Base-by-base conservation (phyloP, 2,797 vertebrate genomes). In the Meda fulgida region DNA sequence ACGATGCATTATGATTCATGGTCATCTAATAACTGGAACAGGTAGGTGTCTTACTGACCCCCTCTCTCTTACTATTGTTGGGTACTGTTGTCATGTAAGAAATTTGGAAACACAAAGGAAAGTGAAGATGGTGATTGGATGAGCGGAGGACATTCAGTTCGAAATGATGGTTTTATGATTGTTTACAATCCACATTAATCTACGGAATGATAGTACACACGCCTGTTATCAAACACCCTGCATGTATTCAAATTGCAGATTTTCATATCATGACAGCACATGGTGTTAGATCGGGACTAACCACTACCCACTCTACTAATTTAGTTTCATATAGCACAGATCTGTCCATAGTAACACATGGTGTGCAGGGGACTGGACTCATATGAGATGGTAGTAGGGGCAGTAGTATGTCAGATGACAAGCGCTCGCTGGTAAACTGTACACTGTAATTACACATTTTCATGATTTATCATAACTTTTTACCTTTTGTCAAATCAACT, bases 1-100 rank as follows among this genome's bases (percentile, higher is more conserved):
- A 79, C 26, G 48, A 84, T 84, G 83, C 48, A 84, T 84, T 78
- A 48, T 84, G 38, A 78, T 84, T 84, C 83, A 48, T 84, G 76
- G 75, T 79, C 83, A 84, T 70, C 65, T 70, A 46, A 60, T 60
- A 70, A 70, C 53, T 70, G 76, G 66, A 71, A 63, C 83, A 84
- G 83, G 83, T 84, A 78, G 65, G 83, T 78, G 66, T 63, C 23
- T 84, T 65, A 48, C 18, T 58, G 46, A 84, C 63, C 60, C 23
- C 29, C 26, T 31, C 34, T 69, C 7, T 78, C 60, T 36, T 83
- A 23, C 43, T 75, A 40, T 76, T 65, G 81, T 83, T 83, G 66
- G 71, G 10, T 26, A 31, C 16, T 55, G 73, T 70, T 84, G 65
- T 36, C 65, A 84, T 84, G 65, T 29, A 69, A 55, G 19, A 72